Evolutionary conservation across 2,113 vertebrate species (phyloP).

Genomic region (Prunella fulvescens): DNA sequence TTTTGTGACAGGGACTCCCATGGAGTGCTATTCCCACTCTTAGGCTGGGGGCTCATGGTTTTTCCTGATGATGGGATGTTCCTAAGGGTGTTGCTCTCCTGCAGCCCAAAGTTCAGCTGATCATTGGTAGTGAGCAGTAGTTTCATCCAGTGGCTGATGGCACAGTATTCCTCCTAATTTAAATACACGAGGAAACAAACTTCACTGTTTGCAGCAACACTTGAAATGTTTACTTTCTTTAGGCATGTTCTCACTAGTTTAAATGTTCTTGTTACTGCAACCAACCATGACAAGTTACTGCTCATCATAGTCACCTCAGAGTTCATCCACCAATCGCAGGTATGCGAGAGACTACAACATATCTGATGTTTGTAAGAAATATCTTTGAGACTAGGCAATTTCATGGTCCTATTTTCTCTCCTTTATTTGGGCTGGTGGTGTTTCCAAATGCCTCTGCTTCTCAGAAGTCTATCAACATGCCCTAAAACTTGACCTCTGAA

Average conservation of each 20-base stretch:
- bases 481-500: background rate
- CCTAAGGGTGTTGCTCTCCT: background rate
- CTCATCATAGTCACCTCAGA: background rate
- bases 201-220: background rate
- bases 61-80: background rate
- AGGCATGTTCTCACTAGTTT: background rate
- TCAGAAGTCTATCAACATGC: background rate
- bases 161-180: background rate
- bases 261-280: background rate
- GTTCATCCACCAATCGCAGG: background rate
- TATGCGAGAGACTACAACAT: background rate
- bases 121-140: background rate
- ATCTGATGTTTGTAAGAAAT: background rate
- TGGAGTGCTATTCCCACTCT: background rate
- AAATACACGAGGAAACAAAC: background rate
- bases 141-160: background rate
- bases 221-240: background rate
- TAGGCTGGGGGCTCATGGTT: background rate
- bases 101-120: background rate
- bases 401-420: background rate
- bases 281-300: background rate
- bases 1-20: background rate
- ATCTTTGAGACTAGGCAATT: background rate
- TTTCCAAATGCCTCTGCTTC: background rate
- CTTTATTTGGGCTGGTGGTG: background rate